Conservation (phyloP, 2,797 vertebrate species). For the Cynopterus sphinx region DNA sequence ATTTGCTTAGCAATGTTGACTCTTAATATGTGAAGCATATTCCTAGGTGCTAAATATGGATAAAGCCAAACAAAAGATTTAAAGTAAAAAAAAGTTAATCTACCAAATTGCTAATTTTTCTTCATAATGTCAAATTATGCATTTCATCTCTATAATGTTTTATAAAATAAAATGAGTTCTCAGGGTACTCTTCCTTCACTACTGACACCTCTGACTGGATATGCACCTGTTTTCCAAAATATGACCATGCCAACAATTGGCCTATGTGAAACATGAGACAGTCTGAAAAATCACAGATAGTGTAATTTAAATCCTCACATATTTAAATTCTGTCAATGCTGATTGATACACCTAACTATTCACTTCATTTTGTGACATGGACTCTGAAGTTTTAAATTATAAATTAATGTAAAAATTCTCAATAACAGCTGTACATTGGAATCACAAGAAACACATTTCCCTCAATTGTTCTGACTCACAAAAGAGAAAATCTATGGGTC, state of each 20-base stretch:
- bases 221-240: not conserved
- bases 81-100: not conserved
- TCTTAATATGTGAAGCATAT: conserved; percentile 20
- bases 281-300: not conserved
- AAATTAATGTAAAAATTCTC: not conserved
- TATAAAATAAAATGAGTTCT: not conserved
- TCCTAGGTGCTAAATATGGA: not conserved
- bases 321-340: not conserved
- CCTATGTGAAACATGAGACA: not conserved
- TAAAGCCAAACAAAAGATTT: not conserved
- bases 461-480: not conserved
- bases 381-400: conserved; percentile 26
- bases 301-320: not conserved
- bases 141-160: not conserved
- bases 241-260: not conserved
- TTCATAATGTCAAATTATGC: not conserved
- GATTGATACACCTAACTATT: not conserved
- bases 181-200: not conserved
- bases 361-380: not conserved
- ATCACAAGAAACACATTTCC: not conserved
- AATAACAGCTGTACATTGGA: not conserved
- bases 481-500: not conserved
- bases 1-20: conserved; percentile 6
- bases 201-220: not conserved
- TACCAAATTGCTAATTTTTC: not conserved